A percentile compares a stretch with the other conserved stretches of the same genome.
Conservation (phyloP, 2,113 vertebrate genomes). For the Chrysemys picta region DNA sequence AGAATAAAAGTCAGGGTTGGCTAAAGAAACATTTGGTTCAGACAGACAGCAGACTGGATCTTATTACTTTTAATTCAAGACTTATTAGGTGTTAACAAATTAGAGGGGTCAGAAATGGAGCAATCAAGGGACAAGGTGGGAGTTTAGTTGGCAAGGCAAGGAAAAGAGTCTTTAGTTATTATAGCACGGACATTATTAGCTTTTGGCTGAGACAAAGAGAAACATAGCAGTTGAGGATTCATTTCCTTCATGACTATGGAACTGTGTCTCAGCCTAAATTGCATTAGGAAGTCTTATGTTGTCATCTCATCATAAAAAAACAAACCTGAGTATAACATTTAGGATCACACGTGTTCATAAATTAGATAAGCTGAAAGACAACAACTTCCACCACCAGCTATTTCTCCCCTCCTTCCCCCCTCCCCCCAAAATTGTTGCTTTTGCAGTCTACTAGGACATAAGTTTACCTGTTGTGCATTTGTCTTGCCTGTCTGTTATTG, state of each 20-base stretch:
- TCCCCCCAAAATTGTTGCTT: neutral
- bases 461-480: neutral
- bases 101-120: slow-evolving; percentile 19
- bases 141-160: slow-evolving; percentile 30
- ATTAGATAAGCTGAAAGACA: neutral
- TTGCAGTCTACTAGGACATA: neutral
- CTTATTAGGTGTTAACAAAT: slow-evolving; percentile 15
- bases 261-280: neutral
- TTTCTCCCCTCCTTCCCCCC: neutral
- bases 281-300: neutral
- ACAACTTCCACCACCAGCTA: neutral
- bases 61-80: slow-evolving; percentile 33
- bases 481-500: neutral
- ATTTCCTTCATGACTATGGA: neutral
- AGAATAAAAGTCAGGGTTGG: slow-evolving; percentile 46
- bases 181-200: neutral
- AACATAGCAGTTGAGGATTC: neutral
- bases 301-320: neutral
- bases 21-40: slow-evolving; percentile 43
- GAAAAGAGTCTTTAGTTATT: slow-evolving; percentile 32
- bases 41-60: neutral
- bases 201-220: neutral
- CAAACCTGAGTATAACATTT: neutral
- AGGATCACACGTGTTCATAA: rapidly evolving
- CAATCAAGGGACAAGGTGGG: slow-evolving; percentile 11